These are phyloP conservation scores for Pseudorectes ferrugineus DNA, from an alignment of 2,113 vertebrate species.

Conservation along the genomic window DNA sequence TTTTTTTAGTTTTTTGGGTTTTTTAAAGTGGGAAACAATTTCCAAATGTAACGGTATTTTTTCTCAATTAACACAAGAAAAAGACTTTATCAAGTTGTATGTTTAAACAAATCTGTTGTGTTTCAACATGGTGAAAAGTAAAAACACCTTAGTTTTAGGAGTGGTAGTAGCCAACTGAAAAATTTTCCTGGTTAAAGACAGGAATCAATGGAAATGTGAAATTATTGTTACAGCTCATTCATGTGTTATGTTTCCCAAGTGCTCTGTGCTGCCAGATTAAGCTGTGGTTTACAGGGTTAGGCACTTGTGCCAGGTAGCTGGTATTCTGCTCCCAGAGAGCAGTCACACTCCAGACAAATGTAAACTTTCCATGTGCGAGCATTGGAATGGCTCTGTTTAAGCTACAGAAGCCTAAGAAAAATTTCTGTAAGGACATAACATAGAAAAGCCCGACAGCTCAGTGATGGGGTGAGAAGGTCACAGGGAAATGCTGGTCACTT, in stretches of 20 bases:
- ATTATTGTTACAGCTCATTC: not conserved
- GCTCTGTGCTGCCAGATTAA: not conserved
- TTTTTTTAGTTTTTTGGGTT: not conserved
- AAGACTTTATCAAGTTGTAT: rapidly evolving
- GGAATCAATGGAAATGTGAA: not conserved
- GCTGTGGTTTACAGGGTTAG: not conserved
- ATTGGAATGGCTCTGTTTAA: not conserved
- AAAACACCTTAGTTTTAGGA: not conserved
- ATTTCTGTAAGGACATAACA: not conserved
- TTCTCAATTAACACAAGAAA: not conserved
- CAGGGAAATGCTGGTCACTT: not conserved
- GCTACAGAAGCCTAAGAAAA: not conserved
- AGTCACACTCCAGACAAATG: not conserved
- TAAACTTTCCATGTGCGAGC: not conserved
- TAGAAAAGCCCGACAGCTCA: not conserved
- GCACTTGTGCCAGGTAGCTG: not conserved
- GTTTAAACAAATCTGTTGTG: not conserved
- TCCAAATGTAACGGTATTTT: not conserved
- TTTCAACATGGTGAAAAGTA: not conserved
- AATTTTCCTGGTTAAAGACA: not conserved
- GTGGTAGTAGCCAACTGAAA: not conserved
- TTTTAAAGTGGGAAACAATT: not conserved
- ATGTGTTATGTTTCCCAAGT: not conserved
- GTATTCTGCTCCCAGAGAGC: not conserved
- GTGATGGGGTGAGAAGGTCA: constrained; percentile 31